phyloP scores from a whole-genome alignment of 2,113 vertebrate genomes.

The Falco punctatus region DNA sequence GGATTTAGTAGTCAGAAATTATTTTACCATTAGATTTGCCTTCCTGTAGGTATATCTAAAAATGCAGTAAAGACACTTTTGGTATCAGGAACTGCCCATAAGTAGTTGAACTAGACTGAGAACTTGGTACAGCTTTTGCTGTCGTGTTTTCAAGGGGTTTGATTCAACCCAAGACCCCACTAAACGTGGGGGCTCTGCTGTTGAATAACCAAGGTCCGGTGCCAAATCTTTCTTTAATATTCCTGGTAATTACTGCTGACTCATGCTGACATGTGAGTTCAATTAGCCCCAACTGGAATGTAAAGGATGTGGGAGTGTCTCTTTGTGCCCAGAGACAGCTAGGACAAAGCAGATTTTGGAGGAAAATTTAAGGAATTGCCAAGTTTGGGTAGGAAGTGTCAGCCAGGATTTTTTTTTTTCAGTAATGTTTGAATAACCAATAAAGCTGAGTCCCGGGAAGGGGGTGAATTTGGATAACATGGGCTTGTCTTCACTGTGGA shows the following conservation, averaged over 20 bases:
- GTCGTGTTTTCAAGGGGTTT: neutral
- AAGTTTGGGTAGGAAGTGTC: slow-evolving; percentile 52
- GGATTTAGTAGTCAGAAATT: neutral
- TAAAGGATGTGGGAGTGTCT: slow-evolving; percentile 72
- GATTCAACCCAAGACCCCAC: neutral
- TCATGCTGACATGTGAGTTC: slow-evolving; percentile 70
- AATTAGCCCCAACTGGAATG: slow-evolving; percentile 67
- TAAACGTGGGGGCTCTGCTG: neutral
- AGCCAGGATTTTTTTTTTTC: neutral
- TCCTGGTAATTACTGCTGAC: slow-evolving; percentile 70
- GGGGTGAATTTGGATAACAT: neutral
- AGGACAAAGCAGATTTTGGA: slow-evolving; percentile 69
- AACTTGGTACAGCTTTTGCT: neutral
- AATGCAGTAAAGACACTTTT: neutral
- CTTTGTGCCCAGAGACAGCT: slow-evolving; percentile 62
- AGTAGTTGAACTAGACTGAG: neutral
- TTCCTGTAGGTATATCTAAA: neutral
- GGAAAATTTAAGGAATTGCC: slow-evolving; percentile 53
- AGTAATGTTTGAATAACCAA: slow-evolving; percentile 24
- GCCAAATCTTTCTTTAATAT: slow-evolving; percentile 64
- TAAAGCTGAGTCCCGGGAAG: neutral
- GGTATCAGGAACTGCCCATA: neutral
- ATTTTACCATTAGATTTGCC: slow-evolving; percentile 16
- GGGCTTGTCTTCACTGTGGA: slow-evolving; percentile 39
- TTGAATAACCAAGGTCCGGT: neutral